A percentile compares a stretch with the other conserved stretches of the same genome.
phyloP scores from a whole-genome alignment of 2,888 invertebrate species.

The Itoplectis maculator region DNA sequence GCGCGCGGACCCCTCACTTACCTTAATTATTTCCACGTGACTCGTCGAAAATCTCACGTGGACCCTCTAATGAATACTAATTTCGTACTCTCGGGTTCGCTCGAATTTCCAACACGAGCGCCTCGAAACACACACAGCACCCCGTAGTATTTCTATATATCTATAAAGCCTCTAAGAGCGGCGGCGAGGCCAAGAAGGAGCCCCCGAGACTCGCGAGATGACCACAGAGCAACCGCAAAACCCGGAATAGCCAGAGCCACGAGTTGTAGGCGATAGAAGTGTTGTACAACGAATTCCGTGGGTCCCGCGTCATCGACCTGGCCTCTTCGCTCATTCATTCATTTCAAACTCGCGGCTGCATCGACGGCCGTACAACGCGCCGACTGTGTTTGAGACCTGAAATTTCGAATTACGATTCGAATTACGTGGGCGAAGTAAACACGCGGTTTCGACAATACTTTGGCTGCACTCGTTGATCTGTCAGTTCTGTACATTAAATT shows the following conservation, averaged over 20 bases:
- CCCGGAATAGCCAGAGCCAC: constrained; percentile 50
- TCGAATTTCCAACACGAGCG: constrained; percentile 67
- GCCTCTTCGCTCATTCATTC: neutral
- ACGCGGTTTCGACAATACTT: no score
- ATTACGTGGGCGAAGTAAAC: no score
- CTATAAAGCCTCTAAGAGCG: constrained; percentile 21
- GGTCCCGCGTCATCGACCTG: constrained; percentile 30
- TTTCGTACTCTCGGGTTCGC: constrained; percentile 72
- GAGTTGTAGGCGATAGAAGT: constrained; percentile 20
- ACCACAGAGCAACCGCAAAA: constrained; percentile 62
- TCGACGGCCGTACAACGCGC: neutral
- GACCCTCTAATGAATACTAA: constrained; percentile 80
- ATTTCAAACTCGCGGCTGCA: neutral
- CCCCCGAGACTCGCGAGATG: constrained; percentile 30
- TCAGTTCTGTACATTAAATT: no score
- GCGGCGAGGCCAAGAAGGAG: constrained; percentile 47
- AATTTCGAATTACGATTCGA: no score
- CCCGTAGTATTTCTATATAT: constrained; percentile 42
- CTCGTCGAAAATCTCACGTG: constrained; percentile 81
- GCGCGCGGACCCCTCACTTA: constrained; percentile 80
- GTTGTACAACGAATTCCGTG: constrained; percentile 40
- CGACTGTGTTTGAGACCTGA: no score
- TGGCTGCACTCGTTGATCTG: no score
- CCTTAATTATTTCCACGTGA: constrained; percentile 84
- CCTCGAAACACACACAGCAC: no score